phyloP scores from a whole-genome alignment of 2,888 invertebrate genomes.

The Chrysolina americana region DNA sequence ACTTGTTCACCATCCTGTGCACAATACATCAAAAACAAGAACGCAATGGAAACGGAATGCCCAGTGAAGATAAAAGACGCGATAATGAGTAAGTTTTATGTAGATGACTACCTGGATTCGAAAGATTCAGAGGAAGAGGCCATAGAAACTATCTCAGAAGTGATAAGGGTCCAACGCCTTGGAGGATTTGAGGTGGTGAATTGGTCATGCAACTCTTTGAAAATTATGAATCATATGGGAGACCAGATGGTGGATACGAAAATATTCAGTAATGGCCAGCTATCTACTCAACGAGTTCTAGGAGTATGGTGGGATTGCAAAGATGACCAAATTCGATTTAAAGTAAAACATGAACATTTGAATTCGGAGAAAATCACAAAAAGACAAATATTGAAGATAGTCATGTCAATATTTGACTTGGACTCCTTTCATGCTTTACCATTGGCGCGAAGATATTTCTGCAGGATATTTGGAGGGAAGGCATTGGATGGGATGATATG shows the following conservation, averaged over 20 bases:
- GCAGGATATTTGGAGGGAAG: slow-evolving; percentile 2
- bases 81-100: neutral
- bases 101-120: neutral
- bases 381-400: neutral
- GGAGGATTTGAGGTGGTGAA: neutral
- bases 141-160: neutral
- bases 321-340: slow-evolving; percentile 3
- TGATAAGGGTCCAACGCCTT: neutral
- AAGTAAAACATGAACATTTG: neutral
- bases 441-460: neutral
- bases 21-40: slow-evolving; percentile 9
- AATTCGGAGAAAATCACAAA: neutral
- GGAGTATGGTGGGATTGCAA: slow-evolving; percentile 18
- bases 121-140: neutral
- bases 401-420: neutral
- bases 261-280: neutral
- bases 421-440: neutral
- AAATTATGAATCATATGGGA: neutral
- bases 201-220: neutral
- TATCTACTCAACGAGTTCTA: slow-evolving; percentile 4
- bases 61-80: neutral
- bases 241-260: neutral
- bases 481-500: slow-evolving; percentile 23
- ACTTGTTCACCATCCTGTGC: neutral
- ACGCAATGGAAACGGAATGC: slow-evolving; percentile 6